A percentile compares a stretch with the other conserved stretches of the same genome.
phyloP scores from a whole-genome alignment of 1,140 invertebrate species.

The Drosophila yakuba region DNA sequence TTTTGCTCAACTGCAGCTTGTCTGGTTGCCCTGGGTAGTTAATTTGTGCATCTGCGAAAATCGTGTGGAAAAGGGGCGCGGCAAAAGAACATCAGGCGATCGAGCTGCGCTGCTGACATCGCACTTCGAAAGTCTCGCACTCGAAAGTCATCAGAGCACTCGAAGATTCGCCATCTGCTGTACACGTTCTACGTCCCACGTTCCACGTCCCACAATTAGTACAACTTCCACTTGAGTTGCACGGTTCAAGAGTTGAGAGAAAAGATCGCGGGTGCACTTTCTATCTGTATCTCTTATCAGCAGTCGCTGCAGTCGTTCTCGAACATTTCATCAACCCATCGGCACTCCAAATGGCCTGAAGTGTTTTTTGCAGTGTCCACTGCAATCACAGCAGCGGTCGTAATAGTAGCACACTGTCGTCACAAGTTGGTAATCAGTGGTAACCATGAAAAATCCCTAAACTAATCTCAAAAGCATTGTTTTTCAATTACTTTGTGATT shows the following conservation, averaged over 20 bases:
- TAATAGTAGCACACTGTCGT: not conserved
- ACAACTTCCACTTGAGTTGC: slow-evolving; percentile 21
- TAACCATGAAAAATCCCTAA: not conserved
- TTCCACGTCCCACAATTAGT: slow-evolving; percentile 2
- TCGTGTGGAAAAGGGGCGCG: slow-evolving; percentile 35
- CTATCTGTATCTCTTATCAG: slow-evolving; percentile 40
- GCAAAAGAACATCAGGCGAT: slow-evolving; percentile 67
- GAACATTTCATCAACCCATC: slow-evolving; percentile 21
- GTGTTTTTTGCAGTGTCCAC: slow-evolving; percentile 12
- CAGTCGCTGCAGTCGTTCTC: slow-evolving; percentile 25
- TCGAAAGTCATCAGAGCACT: slow-evolving; percentile 16
- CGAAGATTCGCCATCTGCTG: not conserved
- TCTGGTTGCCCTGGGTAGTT: slow-evolving; percentile 39
- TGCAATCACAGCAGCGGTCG: slow-evolving; percentile 5
- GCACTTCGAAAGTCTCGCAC: slow-evolving; percentile 28
- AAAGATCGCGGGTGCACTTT: slow-evolving; percentile 39
- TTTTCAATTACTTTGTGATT: not conserved
- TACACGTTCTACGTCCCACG: not conserved
- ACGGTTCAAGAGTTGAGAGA: slow-evolving; percentile 39
- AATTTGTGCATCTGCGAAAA: slow-evolving; percentile 49
- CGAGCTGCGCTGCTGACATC: slow-evolving; percentile 49
- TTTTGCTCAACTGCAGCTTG: slow-evolving; percentile 25
- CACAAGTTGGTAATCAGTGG: not conserved
- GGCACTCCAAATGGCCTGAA: slow-evolving; percentile 10
- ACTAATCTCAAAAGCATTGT: not conserved